Percentiles rank a stretch among this genome's conserved stretches.
These are phyloP conservation scores for Gymnocephalus cernua DNA, from an alignment of 2,113 vertebrate genomes.

Conservation along the genomic window DNA sequence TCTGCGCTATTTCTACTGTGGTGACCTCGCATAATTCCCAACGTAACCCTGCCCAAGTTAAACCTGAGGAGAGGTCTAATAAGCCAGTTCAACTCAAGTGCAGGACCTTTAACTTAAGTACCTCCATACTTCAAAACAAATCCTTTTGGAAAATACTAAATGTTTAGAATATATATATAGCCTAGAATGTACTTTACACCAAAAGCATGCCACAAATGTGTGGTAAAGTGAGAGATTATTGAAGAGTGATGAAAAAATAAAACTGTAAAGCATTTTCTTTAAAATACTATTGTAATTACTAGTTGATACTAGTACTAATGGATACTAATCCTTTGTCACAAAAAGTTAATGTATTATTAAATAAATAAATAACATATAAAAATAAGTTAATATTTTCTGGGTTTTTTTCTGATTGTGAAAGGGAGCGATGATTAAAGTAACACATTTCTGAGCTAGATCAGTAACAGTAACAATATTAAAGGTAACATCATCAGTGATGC, in stretches of 20 bases:
- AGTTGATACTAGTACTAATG: neutral
- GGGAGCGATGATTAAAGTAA: neutral
- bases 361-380: too few species aligned
- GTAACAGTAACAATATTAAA: neutral
- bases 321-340: neutral
- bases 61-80: neutral
- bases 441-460: neutral
- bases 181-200: too few species aligned
- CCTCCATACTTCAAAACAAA: neutral
- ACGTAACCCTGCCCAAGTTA: neutral
- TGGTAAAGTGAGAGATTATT: neutral
- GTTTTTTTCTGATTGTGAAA: too few species aligned
- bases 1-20: neutral
- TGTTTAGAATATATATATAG: too few species aligned
- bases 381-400: too few species aligned
- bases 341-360: too few species aligned
- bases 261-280: neutral
- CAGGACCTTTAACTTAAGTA: too few species aligned
- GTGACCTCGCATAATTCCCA: neutral
- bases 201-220: too few species aligned
- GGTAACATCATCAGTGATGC: neutral
- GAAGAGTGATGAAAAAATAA: neutral
- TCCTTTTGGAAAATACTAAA: neutral
- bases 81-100: neutral
- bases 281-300: neutral